Conservation (phyloP, 2,113 vertebrate genomes). For the Dicentrarchus labrax region DNA sequence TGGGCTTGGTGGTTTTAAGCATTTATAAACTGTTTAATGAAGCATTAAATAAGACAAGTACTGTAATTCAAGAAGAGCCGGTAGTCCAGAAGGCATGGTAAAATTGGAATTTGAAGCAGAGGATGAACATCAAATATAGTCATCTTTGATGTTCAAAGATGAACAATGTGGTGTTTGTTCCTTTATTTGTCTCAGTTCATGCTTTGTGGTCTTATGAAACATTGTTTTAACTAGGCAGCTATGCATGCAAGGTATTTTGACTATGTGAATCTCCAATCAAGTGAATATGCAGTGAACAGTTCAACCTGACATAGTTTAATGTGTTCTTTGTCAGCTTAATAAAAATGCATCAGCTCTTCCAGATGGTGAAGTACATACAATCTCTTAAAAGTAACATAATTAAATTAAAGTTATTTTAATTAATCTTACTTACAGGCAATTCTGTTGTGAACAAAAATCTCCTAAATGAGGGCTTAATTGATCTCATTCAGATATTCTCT, state of each 20-base stretch:
- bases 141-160: constrained; percentile 42
- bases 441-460: neutral
- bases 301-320: neutral
- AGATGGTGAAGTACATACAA: neutral
- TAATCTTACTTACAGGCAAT: constrained; percentile 17
- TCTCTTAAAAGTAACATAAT: neutral
- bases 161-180: constrained; percentile 31
- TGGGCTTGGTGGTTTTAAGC: neutral
- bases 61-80: neutral
- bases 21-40: constrained; percentile 27
- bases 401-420: constrained; percentile 16
- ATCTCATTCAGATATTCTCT: neutral
- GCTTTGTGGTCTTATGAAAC: constrained; percentile 1
- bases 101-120: constrained; percentile 49
- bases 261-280: neutral
- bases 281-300: neutral
- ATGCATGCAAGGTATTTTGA: neutral
- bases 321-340: neutral
- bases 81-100: constrained; percentile 6
- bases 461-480: constrained; percentile 12
- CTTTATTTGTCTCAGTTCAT: constrained; percentile 43
- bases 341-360: constrained; percentile 25
- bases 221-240: constrained; percentile 17
- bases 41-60: constrained; percentile 29
- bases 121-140: constrained; percentile 21